Evolutionary conservation across 2,888 invertebrate species (phyloP), one percentile per base, ranked within the genome.

Genomic region (Agonum fuliginosum): DNA sequence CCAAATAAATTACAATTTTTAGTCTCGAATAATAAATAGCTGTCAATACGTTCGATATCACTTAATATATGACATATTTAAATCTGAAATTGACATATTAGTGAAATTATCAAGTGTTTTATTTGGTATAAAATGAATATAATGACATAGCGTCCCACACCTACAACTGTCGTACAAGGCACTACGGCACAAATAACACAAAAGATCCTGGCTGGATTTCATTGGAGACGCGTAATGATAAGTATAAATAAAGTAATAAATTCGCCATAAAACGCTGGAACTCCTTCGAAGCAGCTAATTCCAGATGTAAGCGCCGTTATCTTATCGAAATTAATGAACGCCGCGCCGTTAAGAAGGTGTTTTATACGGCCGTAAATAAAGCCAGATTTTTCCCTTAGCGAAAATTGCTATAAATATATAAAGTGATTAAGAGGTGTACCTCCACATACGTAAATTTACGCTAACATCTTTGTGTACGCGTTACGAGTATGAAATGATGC

Each of bases 231-330:
- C 58, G 69, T 76, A 76, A 76, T 76, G 75, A 76, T 76, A 76
- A 76, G 69, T 74, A 76, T 69, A 76, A 76, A 69, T 76, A 67
- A 76, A 76, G 75, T 54, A 76, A 76, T 76, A 76, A 76, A 76
- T 76, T 67, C 69, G 67, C 75, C 14, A 76, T 76, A 76, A 76
- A 76, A 76, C 41, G 46, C 48, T 65, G 67, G 67, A 75, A 75
- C 67, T 76, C 69, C 75, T 67, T 51, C 46, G 67, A 67, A 19
- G 67, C 75, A 67, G 51, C 75, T 37, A 41, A 74, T 74, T 65
- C 74, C 74, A 67, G 75, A 76, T 76, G 75, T 67, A 76, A 62
- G 67, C 67, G 37, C 65, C 67, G 69, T 69, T 76, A 76, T 76
- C 75, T 76, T 67, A 76, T 76, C 75, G 65, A 65, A 67, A 67